Evolutionary conservation across 2,113 vertebrate genomes (phyloP).

Genomic region (Crotalus tigris): DNA sequence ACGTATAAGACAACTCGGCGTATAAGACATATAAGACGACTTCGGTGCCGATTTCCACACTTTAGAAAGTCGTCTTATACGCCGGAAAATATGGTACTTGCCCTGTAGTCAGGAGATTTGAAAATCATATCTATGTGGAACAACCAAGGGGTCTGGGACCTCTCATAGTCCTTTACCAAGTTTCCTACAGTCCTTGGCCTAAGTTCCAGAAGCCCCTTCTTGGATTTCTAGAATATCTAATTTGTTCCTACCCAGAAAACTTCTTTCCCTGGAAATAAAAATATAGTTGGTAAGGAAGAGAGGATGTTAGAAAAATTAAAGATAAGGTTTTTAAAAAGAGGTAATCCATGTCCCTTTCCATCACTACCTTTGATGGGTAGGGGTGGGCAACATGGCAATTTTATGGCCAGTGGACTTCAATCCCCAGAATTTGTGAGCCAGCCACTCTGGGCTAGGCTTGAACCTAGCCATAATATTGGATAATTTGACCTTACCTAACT

Average conservation of each 20-base stretch:
- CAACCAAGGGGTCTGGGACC: background rate
- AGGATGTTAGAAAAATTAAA: background rate
- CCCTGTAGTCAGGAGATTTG: background rate
- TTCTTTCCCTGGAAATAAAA: background rate
- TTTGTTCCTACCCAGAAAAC: background rate
- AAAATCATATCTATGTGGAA: slow-evolving; percentile 9
- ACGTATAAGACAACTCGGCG: too few species aligned
- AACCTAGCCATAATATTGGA: background rate
- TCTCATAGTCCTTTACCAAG: background rate
- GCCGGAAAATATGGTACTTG: background rate
- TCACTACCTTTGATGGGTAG: background rate
- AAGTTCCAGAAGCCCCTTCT: background rate
- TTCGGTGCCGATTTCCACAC: too few species aligned
- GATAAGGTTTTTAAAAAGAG: background rate
- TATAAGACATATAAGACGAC: too few species aligned
- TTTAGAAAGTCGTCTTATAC: too few species aligned
- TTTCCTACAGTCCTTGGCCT: background rate
- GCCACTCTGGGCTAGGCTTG: background rate
- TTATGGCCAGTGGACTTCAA: background rate
- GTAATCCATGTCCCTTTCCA: background rate
- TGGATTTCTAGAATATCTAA: background rate
- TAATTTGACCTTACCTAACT: background rate
- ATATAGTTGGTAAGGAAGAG: background rate
- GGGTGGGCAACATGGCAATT: background rate
- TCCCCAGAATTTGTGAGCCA: background rate